phyloP scores from a whole-genome alignment of 1,140 invertebrate genomes.

The Mizuhopecten yessoensis region DNA sequence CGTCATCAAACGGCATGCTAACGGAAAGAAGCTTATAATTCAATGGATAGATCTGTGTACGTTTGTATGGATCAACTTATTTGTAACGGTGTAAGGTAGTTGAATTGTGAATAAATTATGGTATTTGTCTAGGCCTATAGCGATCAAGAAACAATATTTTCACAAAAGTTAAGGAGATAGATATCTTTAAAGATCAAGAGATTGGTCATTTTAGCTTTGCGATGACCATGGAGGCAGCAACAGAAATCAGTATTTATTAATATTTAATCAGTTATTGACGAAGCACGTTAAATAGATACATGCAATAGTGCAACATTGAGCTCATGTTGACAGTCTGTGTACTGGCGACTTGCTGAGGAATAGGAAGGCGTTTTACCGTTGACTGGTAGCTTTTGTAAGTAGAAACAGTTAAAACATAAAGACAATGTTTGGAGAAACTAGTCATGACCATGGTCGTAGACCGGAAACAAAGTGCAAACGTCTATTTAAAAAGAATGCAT shows the following conservation, averaged over 20 bases:
- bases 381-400: neutral
- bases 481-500: neutral
- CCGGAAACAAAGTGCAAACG: neutral
- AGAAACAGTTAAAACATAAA: neutral
- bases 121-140: neutral
- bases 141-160: neutral
- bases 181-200: neutral
- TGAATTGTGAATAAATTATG: neutral
- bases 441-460: neutral
- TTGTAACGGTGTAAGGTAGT: too few relatives aligned
- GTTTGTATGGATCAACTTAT: too few relatives aligned
- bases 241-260: slow-evolving; percentile 21
- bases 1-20: too few relatives aligned
- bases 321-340: neutral
- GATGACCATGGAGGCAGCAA: neutral
- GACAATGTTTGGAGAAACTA: neutral
- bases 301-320: too few relatives aligned
- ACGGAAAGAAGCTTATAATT: too few relatives aligned
- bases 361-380: neutral
- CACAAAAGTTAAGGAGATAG: neutral
- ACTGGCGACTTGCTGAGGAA: neutral
- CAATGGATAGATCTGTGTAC: too few relatives aligned
- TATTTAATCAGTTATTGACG: neutral
- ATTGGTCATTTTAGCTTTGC: neutral
- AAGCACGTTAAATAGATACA: neutral